Evolutionary conservation across 2,113 vertebrate species (phyloP), one percentile per base, ranked within the genome.

Genomic region (Damaliscus lunatus): DNA sequence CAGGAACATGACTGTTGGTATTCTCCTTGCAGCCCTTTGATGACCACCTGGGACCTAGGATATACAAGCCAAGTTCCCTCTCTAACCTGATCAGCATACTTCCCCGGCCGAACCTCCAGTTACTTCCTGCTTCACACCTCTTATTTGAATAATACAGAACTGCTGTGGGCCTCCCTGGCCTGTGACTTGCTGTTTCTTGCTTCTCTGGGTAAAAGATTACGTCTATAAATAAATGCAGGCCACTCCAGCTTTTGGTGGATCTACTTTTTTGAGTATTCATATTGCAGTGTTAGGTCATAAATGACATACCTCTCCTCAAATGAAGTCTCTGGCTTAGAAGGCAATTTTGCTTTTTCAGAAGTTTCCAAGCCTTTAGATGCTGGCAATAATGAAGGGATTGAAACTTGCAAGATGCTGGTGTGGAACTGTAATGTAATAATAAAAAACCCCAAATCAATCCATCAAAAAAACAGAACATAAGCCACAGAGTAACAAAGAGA

Each of bases 331-430:
- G 86, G 46, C n/a, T 97, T 98, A n/a, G 97, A 85, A 67, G 97
- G 97, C 29, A 89, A 67, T 96, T 98, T 98, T 46, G 93, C 43
- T 71, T 98, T 98, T 93, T 99, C 99, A 12, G 97, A 94, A 74
- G 83, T 91, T 96, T 99, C 98, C 88, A 98, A 55, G 50, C 17
- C 67, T 96, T 97, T 95, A 21, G 98, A 96, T 5, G 93, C 43
- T 23, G 99, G 94, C 88, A 98, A 97, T 84, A 99, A 98, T 23
- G 98, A 98, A 93, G 99, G 98, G 55, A 98, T 88, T 62, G 99
- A 98, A 96, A 99, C 98, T 97, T 99, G 99, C 91, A 99, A 97
- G 95, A 99, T 93, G 96, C 98, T 99, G 36, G 98, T 98, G 90
- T 99, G 99, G 92, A 99, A 97, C 98, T 99, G 98, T 57, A 98